Evolutionary conservation across 2,113 vertebrate genomes (phyloP), one percentile per base, ranked within the genome.

Genomic region (Rynchops niger): DNA sequence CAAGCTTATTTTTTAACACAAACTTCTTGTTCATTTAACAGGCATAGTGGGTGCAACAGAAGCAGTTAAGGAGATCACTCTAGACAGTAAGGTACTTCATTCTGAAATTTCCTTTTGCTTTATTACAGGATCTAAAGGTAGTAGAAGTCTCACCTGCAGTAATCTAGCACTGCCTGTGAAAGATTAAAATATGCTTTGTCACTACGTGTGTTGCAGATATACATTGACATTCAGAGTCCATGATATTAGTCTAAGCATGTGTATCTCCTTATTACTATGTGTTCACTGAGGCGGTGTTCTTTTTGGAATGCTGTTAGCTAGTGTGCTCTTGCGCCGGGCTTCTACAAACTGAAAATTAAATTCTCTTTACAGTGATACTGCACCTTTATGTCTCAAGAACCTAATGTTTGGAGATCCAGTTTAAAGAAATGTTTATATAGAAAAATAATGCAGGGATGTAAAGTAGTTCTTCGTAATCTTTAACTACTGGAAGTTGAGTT

Each of bases 31-130:
- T 97, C 49, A 26, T 72, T 97, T 95, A 86, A 86, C 95, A 99
- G 99, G 99, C 95, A 66, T 99, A 89, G 89, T 97, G 84, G 99
- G 99, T 38, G 97, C 98, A 95, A 99, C 98, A 11, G 99, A 99
- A 91, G 98, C 99, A 56, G 98, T 99, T 45, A 98, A 98, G 82
- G 99, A 99, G 90, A 99, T 99, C 94, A 99, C 99, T 26, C 90
- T 99, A 98, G 99, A 99, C 98, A 99, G 98, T 91, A 99, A 99
- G 99, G 99, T 99, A 98, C 43, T 81, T 85, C 34, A 63, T 97
- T 80, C 50, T 92, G 8, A 85, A 61, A 81, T 83, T 91, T 84
- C 42, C 6, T 53, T 12, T 55, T 93, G 21, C 45, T 90, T 56
- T 58, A 12, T 47, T 84, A 17, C 12, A 50, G 56, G 36, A 49